A percentile compares a stretch with the other conserved stretches of the same genome.
phyloP scores from a whole-genome alignment of 2,113 vertebrate species.

The Alouatta palliata region DNA sequence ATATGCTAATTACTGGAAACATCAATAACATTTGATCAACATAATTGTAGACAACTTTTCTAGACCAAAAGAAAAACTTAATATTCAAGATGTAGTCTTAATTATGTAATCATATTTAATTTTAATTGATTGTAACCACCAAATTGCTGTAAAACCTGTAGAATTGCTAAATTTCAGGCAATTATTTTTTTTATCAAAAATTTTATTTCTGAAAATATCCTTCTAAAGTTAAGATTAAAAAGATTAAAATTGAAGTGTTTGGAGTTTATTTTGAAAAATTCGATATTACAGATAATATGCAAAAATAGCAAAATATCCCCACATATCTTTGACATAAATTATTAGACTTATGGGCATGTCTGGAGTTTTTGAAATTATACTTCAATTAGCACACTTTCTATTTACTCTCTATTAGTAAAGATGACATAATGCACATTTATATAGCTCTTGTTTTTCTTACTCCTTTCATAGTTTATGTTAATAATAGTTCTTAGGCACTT shows the following conservation, averaged over 20 bases:
- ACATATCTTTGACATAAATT: background rate
- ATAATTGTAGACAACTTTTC: background rate
- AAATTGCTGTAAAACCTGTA: background rate
- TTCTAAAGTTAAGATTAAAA: background rate
- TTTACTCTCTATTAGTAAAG: background rate
- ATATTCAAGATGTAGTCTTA: background rate
- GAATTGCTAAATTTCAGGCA: background rate
- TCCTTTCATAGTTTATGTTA: background rate
- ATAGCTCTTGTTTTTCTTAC: background rate
- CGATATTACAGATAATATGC: background rate
- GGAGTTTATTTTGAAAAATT: background rate
- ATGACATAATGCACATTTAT: background rate
- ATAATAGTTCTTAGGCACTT: background rate
- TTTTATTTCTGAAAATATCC: background rate
- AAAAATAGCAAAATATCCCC: background rate
- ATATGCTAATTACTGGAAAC: background rate
- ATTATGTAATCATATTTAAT: background rate
- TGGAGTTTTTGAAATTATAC: background rate
- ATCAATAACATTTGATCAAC: background rate
- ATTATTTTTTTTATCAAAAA: background rate
- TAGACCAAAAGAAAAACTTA: background rate
- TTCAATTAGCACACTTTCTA: background rate
- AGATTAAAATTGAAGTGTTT: background rate
- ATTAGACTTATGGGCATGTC: background rate
- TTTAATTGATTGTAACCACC: background rate